Base-by-base conservation (phyloP, 2,797 vertebrate species). In the Tolypeutes matacus region DNA sequence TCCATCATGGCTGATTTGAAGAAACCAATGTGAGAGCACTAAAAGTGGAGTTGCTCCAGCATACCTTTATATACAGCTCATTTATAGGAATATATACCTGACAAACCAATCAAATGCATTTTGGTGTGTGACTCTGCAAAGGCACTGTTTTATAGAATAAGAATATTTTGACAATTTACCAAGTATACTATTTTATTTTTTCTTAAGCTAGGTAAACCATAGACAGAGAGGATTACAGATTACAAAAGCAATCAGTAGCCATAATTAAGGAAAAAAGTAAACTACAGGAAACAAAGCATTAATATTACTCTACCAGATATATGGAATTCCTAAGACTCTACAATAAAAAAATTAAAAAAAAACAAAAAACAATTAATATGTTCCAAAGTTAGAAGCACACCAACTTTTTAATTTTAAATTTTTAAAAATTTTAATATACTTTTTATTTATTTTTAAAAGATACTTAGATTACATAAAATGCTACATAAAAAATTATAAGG, bases 71-170 rank as follows among this genome's bases (percentile, higher is more conserved):
- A 34, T 56, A 7, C 4, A 46, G 12, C 14, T 36, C 36, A 29
- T 4, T 62, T 70, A 29, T 2, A 34, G 12, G 39, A 1, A 34
- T 77, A 64, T 70, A 42, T 75, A 0, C 36, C 51, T 90, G 83
- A 91, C 51, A 96, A 95, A 78, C 31, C 10, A 85, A 77, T 60
- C 53, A 31, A 91, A 86, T 83, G 80, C 58, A 92, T 95, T 78
- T 86, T 62, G 31, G 6, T 20, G 5, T 77, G 25, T 56, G 4
- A 1, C 5, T 20, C n/a, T 60, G 4, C 39, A 39, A 39, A 39
- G 39, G 39, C 39, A 39, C 39, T 39, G 39, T 39, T 86, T 78
- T 53, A 60, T 12, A 27, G 0, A 70, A 80, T 7, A 80, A 8
- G 29, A 51, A 25, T 8, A 12, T 67, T 91, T 49, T 67, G 15